Evolutionary conservation across 2,888 invertebrate genomes (phyloP).

Genomic region (Tortrix viridana): DNA sequence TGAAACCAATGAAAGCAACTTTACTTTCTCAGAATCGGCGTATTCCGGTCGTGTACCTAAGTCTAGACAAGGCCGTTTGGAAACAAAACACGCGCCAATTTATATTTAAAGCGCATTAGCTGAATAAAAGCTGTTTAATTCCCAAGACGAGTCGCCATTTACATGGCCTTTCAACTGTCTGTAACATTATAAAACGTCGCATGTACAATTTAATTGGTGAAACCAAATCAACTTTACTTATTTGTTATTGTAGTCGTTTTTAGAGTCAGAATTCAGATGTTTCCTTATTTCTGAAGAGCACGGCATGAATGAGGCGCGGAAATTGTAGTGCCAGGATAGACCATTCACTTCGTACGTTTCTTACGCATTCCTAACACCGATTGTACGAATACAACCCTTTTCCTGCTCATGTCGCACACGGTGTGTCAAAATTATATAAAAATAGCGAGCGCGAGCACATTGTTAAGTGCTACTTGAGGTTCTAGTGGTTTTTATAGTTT

Average conservation of each 20-base stretch:
- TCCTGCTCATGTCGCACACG: too few relatives aligned
- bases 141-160: conserved; percentile 14
- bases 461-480: conserved; percentile 10
- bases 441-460: neutral
- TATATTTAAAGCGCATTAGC: conserved; percentile 16
- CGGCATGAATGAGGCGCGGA: conserved; percentile 21
- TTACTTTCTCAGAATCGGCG: conserved; percentile 13
- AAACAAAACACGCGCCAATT: conserved; percentile 22
- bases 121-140: conserved; percentile 21
- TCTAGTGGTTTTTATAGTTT: conserved; percentile 5
- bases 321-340: conserved; percentile 9
- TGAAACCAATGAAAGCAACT: neutral
- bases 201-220: too few relatives aligned
- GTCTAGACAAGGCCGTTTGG: conserved; percentile 23
- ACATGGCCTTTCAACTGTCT: too few relatives aligned
- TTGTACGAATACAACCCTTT: neutral
- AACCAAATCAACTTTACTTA: too few relatives aligned
- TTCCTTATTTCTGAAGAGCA: too few relatives aligned
- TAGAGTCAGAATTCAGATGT: too few relatives aligned
- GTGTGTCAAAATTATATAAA: too few relatives aligned
- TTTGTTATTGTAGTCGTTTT: too few relatives aligned
- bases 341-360: conserved; percentile 9
- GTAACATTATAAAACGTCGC: too few relatives aligned
- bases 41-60: conserved; percentile 21
- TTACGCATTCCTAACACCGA: conserved; percentile 1